Evolutionary conservation across 2,797 vertebrate species (phyloP).

Genomic region (Centropyge bicolor): DNA sequence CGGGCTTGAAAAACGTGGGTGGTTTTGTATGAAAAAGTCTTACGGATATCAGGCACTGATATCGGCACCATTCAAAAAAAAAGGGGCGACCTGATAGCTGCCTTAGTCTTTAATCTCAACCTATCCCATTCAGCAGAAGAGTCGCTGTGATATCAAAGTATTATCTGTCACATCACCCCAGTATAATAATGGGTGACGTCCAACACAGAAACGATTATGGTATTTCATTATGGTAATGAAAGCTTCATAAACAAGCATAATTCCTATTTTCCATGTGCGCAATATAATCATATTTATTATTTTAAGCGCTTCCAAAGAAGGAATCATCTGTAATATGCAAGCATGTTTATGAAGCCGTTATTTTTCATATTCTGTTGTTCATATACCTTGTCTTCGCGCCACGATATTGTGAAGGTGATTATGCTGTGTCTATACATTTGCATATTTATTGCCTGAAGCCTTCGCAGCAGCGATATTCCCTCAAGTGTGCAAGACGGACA

Average conservation of each 20-base stretch:
- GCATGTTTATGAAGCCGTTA: constrained; percentile 52
- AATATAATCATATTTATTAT: constrained; percentile 68
- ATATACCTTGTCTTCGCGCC: constrained; percentile 33
- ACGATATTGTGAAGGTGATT: constrained; percentile 43
- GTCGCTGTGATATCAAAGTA: constrained; percentile 47
- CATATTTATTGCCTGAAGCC: constrained; percentile 70
- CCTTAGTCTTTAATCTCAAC: constrained; percentile 47
- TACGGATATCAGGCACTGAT: constrained; percentile 13
- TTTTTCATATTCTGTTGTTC: constrained; percentile 53
- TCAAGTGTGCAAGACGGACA: constrained; percentile 61
- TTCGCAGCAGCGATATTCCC: constrained; percentile 52
- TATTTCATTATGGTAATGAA: constrained; percentile 61
- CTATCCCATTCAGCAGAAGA: constrained; percentile 39
- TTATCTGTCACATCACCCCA: constrained; percentile 50
- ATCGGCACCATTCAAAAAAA: constrained; percentile 12
- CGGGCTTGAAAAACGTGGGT: constrained; percentile 19
- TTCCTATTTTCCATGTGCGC: constrained; percentile 59
- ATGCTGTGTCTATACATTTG: constrained; percentile 59
- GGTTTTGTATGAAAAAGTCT: constrained; percentile 37
- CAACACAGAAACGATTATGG: constrained; percentile 61
- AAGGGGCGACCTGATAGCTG: constrained; percentile 11
- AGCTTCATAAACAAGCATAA: constrained; percentile 61
- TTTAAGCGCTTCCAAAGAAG: constrained; percentile 30
- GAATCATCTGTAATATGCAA: constrained; percentile 46
- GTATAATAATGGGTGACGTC: constrained; percentile 55